These are phyloP conservation scores for Idris sp. DNA, from an alignment of 1,140 invertebrate species.

Conservation along the genomic window DNA sequence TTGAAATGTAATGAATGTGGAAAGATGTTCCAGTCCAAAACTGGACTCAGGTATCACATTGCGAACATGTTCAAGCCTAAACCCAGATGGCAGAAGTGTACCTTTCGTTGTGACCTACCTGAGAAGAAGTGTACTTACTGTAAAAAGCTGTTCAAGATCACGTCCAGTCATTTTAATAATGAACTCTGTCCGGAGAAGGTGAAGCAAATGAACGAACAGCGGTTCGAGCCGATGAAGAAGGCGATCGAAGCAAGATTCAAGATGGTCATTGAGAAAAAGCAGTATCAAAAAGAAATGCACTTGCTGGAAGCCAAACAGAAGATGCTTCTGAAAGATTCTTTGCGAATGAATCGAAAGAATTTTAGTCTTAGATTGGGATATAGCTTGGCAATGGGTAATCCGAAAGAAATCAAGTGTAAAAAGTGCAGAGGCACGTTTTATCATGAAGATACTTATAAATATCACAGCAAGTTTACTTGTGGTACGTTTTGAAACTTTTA, in stretches of 20 bases:
- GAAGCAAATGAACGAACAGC: slow-evolving; percentile 8
- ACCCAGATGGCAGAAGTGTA: slow-evolving; percentile 18
- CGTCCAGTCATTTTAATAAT: not conserved
- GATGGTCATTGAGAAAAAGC: not conserved
- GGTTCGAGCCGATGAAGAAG: slow-evolving; percentile 10
- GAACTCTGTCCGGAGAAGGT: slow-evolving; percentile 20
- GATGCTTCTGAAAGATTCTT: not conserved
- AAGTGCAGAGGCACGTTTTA: slow-evolving; percentile 8
- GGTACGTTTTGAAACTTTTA: too few species aligned
- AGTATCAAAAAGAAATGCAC: too few species aligned
- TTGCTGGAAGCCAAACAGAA: not conserved
- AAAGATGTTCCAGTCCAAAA: slow-evolving; percentile 10
- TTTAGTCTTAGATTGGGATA: not conserved
- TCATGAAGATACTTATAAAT: slow-evolving; percentile 18
- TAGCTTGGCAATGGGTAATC: not conserved
- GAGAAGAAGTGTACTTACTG: slow-evolving; percentile 14
- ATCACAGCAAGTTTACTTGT: slow-evolving; percentile 13
- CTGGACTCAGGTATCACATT: slow-evolving; percentile 12
- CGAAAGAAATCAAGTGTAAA: not conserved
- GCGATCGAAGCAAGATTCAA: not conserved
- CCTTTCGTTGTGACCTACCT: slow-evolving; percentile 27
- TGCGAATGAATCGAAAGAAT: not conserved
- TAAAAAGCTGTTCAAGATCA: slow-evolving; percentile 19
- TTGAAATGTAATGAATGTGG: slow-evolving; percentile 19
- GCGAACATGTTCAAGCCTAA: slow-evolving; percentile 26